Percentiles rank a stretch among this genome's conserved stretches.
These are phyloP conservation scores for Limonius californicus DNA, from an alignment of 1,140 invertebrate species.

Conservation along the genomic window DNA sequence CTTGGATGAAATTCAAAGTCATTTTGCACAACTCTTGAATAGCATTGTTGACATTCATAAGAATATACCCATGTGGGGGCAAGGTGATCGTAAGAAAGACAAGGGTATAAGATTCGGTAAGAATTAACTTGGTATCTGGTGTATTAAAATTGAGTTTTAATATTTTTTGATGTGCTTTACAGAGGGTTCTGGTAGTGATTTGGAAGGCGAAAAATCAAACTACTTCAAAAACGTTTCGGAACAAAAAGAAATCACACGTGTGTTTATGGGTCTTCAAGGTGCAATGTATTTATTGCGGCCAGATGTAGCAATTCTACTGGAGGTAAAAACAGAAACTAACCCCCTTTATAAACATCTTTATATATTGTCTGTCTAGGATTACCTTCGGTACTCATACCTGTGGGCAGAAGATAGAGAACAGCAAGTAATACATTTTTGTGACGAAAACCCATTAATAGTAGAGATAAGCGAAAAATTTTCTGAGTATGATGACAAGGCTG, in stretches of 20 bases:
- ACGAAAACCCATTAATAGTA: constrained; percentile 64
- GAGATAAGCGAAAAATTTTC: constrained; percentile 71
- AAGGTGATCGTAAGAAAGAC: constrained; percentile 38
- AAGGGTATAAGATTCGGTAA: neutral
- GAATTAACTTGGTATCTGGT: too few species aligned
- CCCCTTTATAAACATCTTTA: neutral
- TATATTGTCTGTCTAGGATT: constrained; percentile 41
- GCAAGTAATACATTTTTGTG: constrained; percentile 65
- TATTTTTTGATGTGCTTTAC: too few species aligned
- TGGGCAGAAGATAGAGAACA: constrained; percentile 69
- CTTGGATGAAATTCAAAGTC: constrained; percentile 69
- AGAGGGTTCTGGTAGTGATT: too few species aligned
- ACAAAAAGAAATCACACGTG: constrained; percentile 73
- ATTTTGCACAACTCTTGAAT: constrained; percentile 63
- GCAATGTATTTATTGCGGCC: constrained; percentile 61
- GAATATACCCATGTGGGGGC: constrained; percentile 67
- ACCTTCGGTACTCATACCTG: constrained; percentile 58
- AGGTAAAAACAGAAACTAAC: constrained; percentile 42
- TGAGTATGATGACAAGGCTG: constrained; percentile 63
- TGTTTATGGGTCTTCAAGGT: constrained; percentile 67
- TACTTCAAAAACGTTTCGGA: constrained; percentile 72
- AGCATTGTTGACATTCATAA: constrained; percentile 62
- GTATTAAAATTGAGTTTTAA: too few species aligned
- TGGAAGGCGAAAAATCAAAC: too few species aligned
- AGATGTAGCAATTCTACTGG: constrained; percentile 56